A percentile compares a stretch with the other conserved stretches of the same genome.
These are phyloP conservation scores for Macrophya alboannulata DNA, from an alignment of 2,888 invertebrate species.

Conservation along the genomic window DNA sequence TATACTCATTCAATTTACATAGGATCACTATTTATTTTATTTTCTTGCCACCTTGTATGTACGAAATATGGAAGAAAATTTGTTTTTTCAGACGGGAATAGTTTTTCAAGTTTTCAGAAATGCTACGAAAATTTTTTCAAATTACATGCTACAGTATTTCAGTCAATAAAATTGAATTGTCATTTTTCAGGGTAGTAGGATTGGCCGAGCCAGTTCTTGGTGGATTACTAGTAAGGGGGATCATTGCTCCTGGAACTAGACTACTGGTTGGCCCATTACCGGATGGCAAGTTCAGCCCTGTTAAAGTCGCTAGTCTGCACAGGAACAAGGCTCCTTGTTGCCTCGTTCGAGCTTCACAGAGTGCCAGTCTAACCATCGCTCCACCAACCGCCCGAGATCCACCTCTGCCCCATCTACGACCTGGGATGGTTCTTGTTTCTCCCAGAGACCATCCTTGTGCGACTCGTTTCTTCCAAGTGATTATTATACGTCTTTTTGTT, in stretches of 20 bases:
- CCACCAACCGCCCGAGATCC: constrained; percentile 79
- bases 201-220: constrained; percentile 91
- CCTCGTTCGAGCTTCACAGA: constrained; percentile 93
- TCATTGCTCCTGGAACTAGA: constrained; percentile 91
- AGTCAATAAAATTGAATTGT: not conserved
- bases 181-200: constrained; percentile 86
- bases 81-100: not conserved
- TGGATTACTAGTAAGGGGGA: constrained; percentile 92
- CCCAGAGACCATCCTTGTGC: constrained; percentile 81
- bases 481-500: not conserved
- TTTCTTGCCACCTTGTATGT: not conserved
- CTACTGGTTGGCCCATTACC: constrained; percentile 90
- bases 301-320: constrained; percentile 92
- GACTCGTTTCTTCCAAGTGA: constrained; percentile 82
- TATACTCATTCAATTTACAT: not conserved
- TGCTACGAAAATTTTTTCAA: not conserved
- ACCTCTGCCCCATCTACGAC: constrained; percentile 83
- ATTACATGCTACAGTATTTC: not conserved
- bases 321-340: constrained; percentile 96
- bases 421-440: constrained; percentile 93
- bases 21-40: not conserved
- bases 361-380: constrained; percentile 91
- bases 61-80: not conserved
- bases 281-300: constrained; percentile 90
- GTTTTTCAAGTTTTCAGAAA: not conserved